Base-by-base conservation (phyloP, 92 coral and sea anemone genomes). In the Porites rus region DNA sequence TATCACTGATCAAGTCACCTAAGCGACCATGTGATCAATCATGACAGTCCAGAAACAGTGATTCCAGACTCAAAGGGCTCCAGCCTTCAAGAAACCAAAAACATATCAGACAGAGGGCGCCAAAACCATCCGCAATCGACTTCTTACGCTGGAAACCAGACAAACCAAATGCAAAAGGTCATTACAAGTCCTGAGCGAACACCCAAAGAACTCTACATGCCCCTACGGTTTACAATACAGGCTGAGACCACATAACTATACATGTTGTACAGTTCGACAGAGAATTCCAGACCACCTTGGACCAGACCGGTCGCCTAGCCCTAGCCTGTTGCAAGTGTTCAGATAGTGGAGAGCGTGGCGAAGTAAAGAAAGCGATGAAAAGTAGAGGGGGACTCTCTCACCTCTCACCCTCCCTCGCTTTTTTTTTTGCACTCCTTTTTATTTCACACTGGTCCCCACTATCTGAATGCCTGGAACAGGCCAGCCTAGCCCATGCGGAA, bases 171-270 rank as follows among this genome's bases (percentile, higher is more conserved):
- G 63, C 12, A 79, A 79, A 43, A 28, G 72, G 72, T 61, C 81
- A 7, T 71, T 78, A 16, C 82, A 78, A 60, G 82, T 78, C 20
- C 51, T 78, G 3, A 53, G 69, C 18, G 81, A 24, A 59, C 69
- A 77, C 43, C 10, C 69, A 9, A 77, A 17, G 18, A 58, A 77
- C 51, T 58, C 81, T 22, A 77, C 81, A 51, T 77, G 81, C 43
- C 81, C 81, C 20, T 77, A 77, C 81, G 81, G 81, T 19, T 16
- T 77, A 21, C 81, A 77, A 24, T 77, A 74, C 53, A 74, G 54
- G 46, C 59, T 59, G 10, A 74, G 16, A 74, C 78, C 54, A 17
- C 28, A 28, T 22, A 22, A 22, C 24, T 59, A 50, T 72, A 20
- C 31, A 2, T 28, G 31, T 28, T 28, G 31, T 53, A 8, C 11